Percentiles rank a stretch among this genome's conserved stretches.
Evolutionary conservation across 2,888 invertebrate genomes (phyloP).

Genomic region (Marronus borbonicus): DNA sequence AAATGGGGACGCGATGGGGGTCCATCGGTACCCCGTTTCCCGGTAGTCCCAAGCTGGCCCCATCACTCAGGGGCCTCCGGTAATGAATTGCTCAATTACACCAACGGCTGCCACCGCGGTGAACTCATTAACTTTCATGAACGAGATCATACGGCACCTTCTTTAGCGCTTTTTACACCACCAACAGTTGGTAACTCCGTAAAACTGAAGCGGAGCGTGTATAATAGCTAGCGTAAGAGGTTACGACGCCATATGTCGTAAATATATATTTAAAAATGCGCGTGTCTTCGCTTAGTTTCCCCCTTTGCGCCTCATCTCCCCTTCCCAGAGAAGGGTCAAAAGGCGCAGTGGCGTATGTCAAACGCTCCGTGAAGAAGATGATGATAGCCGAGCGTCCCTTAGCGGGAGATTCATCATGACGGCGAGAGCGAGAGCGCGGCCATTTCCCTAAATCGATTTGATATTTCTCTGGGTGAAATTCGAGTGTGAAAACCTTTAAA

Average conservation of each 20-base stretch:
- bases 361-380: background rate
- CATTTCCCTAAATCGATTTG: slow-evolving; percentile 30
- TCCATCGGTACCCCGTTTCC: slow-evolving; percentile 58
- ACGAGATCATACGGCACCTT: slow-evolving; percentile 59
- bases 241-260: background rate
- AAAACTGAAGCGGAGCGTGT: background rate
- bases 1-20: slow-evolving; percentile 63
- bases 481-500: slow-evolving; percentile 16
- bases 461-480: slow-evolving; percentile 18
- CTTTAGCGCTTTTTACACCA: slow-evolving; percentile 41
- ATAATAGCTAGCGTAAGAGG: background rate
- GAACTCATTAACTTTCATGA: slow-evolving; percentile 64
- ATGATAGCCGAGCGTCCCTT: background rate
- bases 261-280: slow-evolving; percentile 10
- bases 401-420: slow-evolving; percentile 2
- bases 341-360: slow-evolving; percentile 17
- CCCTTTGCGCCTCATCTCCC: too few species aligned
- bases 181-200: slow-evolving; percentile 34
- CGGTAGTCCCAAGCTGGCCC: slow-evolving; percentile 62
- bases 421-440: slow-evolving; percentile 7
- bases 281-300: background rate
- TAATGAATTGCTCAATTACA: slow-evolving; percentile 66
- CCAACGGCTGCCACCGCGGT: slow-evolving; percentile 64
- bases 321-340: background rate
- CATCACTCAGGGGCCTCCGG: slow-evolving; percentile 61